These are phyloP conservation scores for Tragelaphus scriptus DNA, from an alignment of 2,113 vertebrate genomes.

Conservation along the genomic window DNA sequence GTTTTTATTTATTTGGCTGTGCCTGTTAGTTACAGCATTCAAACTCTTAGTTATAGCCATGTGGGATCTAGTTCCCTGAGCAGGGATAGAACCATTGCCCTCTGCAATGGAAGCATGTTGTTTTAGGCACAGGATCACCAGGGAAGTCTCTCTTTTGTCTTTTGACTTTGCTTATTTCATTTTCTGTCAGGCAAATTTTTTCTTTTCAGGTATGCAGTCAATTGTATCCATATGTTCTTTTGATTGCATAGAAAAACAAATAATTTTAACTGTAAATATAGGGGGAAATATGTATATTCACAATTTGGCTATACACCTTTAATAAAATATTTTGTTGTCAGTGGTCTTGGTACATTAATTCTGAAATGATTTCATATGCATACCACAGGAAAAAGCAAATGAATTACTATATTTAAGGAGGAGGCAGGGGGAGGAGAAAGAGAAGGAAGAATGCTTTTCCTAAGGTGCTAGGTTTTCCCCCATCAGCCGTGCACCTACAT, in stretches of 20 bases:
- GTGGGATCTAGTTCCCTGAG: not conserved
- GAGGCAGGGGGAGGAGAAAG: rapidly evolving
- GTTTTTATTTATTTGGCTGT: not conserved
- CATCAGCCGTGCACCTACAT: not conserved
- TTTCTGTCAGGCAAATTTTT: not conserved
- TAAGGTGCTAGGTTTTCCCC: not conserved
- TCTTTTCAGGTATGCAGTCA: not conserved
- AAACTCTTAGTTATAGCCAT: not conserved
- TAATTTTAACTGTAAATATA: not conserved
- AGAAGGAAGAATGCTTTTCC: not conserved
- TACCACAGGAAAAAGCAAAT: not conserved
- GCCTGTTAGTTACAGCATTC: not conserved
- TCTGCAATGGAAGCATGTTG: not conserved
- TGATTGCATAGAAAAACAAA: not conserved
- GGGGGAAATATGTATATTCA: not conserved
- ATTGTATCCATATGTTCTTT: not conserved
- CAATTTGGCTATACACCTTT: not conserved
- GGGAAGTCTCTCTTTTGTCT: not conserved
- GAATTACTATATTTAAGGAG: not conserved
- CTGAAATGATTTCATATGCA: not conserved
- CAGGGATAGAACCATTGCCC: not conserved
- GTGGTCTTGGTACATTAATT: not conserved
- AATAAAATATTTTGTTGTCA: not conserved
- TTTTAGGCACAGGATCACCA: not conserved
- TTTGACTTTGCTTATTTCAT: not conserved